Conservation (phyloP, 92 coral and sea anemone species). For the Phenganax stokvisi region DNA sequence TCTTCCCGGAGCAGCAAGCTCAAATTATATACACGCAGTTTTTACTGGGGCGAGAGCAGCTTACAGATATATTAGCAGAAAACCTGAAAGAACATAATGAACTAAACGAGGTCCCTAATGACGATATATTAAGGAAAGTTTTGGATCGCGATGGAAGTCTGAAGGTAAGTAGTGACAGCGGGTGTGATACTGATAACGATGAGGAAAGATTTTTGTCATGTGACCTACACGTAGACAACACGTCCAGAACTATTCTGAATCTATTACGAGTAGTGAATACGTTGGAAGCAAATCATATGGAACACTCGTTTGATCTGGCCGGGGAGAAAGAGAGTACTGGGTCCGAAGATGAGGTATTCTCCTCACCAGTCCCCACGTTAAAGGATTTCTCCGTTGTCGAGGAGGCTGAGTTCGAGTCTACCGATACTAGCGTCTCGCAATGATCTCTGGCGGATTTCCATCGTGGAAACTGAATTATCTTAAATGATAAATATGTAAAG, state of each 20-base stretch:
- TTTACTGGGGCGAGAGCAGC: constrained; percentile 67
- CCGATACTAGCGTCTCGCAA: constrained; percentile 33
- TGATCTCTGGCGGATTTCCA: background rate
- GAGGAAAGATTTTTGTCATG: constrained; percentile 10
- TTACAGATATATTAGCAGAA: constrained; percentile 56
- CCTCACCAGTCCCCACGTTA: constrained; percentile 6
- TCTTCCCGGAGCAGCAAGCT: constrained; percentile 87
- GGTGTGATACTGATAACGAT: constrained; percentile 36
- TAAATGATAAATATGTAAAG: no score
- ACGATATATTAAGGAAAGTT: constrained; percentile 10
- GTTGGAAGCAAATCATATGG: constrained; percentile 21
- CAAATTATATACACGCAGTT: constrained; percentile 88
- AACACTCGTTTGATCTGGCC: background rate
- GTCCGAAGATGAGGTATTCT: constrained; percentile 32
- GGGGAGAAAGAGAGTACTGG: background rate
- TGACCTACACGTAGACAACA: background rate
- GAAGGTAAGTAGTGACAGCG: constrained; percentile 23
- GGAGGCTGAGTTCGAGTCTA: constrained; percentile 24
- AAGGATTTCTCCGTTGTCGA: background rate
- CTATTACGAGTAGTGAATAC: constrained; percentile 12
- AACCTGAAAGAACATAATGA: constrained; percentile 32
- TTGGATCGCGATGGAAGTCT: constrained; percentile 8
- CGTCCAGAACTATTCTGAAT: constrained; percentile 20
- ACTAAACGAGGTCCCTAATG: constrained; percentile 32
- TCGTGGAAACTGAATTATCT: background rate